Base-by-base conservation (phyloP, 2,888 invertebrate species). In the Sarcophaga variegata region DNA sequence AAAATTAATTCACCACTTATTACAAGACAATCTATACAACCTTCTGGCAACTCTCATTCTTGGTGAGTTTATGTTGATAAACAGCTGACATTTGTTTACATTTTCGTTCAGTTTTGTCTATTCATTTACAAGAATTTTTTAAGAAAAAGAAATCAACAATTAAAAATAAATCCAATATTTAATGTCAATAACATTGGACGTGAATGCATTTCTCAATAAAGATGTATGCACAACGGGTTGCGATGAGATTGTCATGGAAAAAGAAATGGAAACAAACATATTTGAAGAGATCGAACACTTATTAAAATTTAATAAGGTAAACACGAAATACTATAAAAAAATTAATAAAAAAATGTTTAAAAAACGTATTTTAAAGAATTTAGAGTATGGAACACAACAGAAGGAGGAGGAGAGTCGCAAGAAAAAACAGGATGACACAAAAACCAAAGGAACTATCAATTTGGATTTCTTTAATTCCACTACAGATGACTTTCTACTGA, bases 281-380 rank as follows among this genome's bases (percentile, higher is more conserved):
- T 89, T 89, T 22, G 89, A 89, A 12, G 89, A 89, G 88, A 88
- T 89, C 22, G 89, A 89, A 59, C 84, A 89, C 72, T 75, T 89
- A 22, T 80, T 89, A 12, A 88, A 88, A 54, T 81, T 78, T 64
- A 89, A 88, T 64, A 88, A 89, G 88, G 89, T 89, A n/a, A 14
- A 17, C 49, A 17, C 2, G 12, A 14, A 14, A 54, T 17, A 0
- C 2, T 0, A 2, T 54, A 1, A 14, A 14, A 14, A 5, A 14
- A 17, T 49, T 14, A 14, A 14, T 17, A 0, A 12, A 49, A 10
- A 45, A 47, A 49, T 63, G 0, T 59, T 11, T 71, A 63, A 37
- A 3, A 69, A 67, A 14, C 5, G 12, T 45, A 3, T 27, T 81
- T 54, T 79, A 8, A 54, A 88, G 87, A 78, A 87, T 59, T 81